Conservation (phyloP, 2,113 vertebrate species). For the Urocolius indicus region DNA sequence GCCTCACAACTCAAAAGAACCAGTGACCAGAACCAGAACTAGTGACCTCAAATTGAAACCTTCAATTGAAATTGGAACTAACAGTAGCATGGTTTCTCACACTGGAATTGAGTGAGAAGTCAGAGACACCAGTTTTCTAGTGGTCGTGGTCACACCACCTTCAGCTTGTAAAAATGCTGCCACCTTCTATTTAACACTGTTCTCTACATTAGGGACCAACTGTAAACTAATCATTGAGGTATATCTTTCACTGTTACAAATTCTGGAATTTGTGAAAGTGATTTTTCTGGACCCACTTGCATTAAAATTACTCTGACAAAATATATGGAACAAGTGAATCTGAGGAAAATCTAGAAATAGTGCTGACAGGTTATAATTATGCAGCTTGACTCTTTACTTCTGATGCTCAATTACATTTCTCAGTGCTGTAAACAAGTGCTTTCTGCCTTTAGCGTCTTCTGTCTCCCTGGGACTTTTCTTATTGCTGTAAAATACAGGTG, state of each 20-base stretch:
- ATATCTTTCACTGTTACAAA: background rate
- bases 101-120: background rate
- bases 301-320: background rate
- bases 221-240: background rate
- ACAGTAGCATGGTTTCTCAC: background rate
- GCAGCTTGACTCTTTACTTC: background rate
- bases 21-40: background rate
- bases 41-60: background rate
- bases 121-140: background rate
- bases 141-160: background rate
- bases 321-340: background rate
- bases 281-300: background rate
- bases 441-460: background rate
- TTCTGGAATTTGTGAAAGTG: background rate
- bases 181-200: background rate
- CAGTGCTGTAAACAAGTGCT: background rate
- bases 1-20: background rate
- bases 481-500: background rate
- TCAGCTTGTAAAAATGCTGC: background rate
- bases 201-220: background rate
- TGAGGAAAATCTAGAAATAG: background rate
- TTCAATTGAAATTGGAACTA: background rate
- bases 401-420: background rate
- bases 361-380: background rate
- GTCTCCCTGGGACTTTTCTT: background rate